Conservation (phyloP, 1,140 invertebrate species). For the Brachionus rubens region DNA sequence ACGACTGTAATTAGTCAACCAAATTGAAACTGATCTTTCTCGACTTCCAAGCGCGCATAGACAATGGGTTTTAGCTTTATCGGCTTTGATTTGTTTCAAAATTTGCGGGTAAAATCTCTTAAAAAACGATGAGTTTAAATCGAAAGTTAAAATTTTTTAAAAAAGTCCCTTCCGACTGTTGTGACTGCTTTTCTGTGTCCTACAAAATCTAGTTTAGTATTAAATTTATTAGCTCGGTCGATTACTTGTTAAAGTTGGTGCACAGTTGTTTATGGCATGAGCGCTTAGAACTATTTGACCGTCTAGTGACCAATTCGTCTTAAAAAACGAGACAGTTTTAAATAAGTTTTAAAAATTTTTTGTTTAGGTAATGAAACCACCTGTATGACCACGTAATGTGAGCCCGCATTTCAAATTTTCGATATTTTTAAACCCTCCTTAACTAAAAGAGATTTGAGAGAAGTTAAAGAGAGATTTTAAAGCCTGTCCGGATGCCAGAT, state of each 20-base stretch:
- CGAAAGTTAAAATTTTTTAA: not conserved
- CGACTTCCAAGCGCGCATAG: slow-evolving; percentile 88
- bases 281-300: too few relatives aligned
- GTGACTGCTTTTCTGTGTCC: too few relatives aligned
- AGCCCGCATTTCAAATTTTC: slow-evolving; percentile 86
- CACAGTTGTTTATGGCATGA: too few relatives aligned
- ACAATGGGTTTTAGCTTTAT: slow-evolving; percentile 71
- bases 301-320: slow-evolving; percentile 86
- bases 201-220: too few relatives aligned
- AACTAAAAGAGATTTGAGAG: not conserved
- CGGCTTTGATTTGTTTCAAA: slow-evolving; percentile 16
- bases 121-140: not conserved
- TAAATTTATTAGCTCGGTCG: too few relatives aligned
- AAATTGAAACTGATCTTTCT: slow-evolving; percentile 86
- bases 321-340: not conserved
- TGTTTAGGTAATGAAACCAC: too few relatives aligned
- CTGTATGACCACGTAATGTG: slow-evolving; percentile 81
- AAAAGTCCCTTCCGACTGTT: slow-evolving; percentile 69
- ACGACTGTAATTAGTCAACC: slow-evolving; percentile 81
- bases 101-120: slow-evolving; percentile 41
- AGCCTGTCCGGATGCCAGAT: slow-evolving; percentile 72
- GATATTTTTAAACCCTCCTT: too few relatives aligned
- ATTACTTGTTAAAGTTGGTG: too few relatives aligned
- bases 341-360: too few relatives aligned
- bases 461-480: not conserved